Evolutionary conservation across 2,797 vertebrate species (phyloP).

Genomic region (Molothrus ater): DNA sequence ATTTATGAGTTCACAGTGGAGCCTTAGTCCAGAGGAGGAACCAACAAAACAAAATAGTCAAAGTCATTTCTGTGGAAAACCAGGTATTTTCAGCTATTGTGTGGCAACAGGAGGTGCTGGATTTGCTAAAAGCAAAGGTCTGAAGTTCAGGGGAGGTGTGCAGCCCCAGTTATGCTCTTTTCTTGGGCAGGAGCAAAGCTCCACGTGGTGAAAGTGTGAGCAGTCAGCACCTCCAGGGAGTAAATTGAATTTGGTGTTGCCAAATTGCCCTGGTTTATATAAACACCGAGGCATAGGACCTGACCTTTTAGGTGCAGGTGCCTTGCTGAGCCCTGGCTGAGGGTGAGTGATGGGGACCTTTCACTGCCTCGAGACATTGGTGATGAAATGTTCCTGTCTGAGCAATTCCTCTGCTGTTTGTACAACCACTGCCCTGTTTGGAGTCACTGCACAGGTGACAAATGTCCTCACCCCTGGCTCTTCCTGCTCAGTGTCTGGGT

Average conservation of each 20-base stretch:
- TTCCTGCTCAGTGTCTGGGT: background rate
- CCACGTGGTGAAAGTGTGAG: background rate
- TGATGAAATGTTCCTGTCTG: background rate
- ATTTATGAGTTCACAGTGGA: background rate
- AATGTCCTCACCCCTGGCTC: background rate
- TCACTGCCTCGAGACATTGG: fast-evolving
- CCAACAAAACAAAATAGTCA: background rate
- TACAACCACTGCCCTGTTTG: background rate
- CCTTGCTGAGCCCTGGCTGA: background rate
- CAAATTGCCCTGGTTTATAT: background rate
- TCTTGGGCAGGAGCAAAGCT: background rate
- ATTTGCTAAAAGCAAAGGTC: background rate
- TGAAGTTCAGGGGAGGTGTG: background rate
- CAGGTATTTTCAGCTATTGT: background rate
- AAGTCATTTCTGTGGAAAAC: background rate
- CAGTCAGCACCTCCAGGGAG: background rate
- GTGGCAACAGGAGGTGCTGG: background rate
- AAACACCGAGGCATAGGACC: background rate
- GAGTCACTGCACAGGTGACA: background rate
- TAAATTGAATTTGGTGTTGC: background rate
- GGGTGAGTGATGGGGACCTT: background rate
- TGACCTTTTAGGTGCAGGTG: background rate
- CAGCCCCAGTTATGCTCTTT: background rate
- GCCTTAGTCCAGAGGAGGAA: background rate
- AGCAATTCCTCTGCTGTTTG: background rate